Base-by-base conservation (phyloP, 2,888 invertebrate species). In the Neelides folsomi region DNA sequence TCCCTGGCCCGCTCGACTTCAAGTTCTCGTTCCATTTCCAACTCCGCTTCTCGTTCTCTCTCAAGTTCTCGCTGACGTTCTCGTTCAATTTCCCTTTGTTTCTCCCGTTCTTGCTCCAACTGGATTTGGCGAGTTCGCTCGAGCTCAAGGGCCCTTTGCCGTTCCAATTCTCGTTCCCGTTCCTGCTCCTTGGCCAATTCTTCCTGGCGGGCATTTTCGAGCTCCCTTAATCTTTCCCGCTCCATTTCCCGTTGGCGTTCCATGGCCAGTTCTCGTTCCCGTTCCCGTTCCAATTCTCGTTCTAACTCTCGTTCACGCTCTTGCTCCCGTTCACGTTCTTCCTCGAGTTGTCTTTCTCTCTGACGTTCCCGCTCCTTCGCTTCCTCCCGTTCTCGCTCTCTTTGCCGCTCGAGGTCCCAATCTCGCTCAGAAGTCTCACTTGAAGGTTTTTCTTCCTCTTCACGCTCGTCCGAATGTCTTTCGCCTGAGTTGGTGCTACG, bases 371-470 rank as follows among this genome's bases (percentile, higher is more conserved):
- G 39, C n/a, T 38, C 18, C 16, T 38, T 19, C 9, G 10, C n/a
- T 16, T 43, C 44, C 6, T 19, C 36, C 9, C 48, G 40, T 36
- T 27, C 38, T 53, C 42, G 39, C 12, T 36, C 41, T 16, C 41
- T 20, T 37, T 43, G 41, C 42, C 50, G 5, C n/a, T 47, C 50
- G 36, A 46, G 34, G 16, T 52, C 53, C 18, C 35, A 44, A 20
- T 10, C 12, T 36, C 39, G 13, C 10, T 15, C 20, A 4, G 15
- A 20, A 2, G 45, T 35, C 10, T 37, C 18, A 9, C 45, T n/a
- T 16, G 49, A 35, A 7, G 39, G 45, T 44, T 49, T 41, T 5
- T 42, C 36, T 10, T 50, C 50, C 5, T 19, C 37, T 13, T 39
- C 49, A 13, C 27, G 27, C 27, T 27, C 27, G 27, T n/a, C n/a